Conservation (phyloP, 2,888 invertebrate genomes). For the Prosopocoilus inquinatus region DNA sequence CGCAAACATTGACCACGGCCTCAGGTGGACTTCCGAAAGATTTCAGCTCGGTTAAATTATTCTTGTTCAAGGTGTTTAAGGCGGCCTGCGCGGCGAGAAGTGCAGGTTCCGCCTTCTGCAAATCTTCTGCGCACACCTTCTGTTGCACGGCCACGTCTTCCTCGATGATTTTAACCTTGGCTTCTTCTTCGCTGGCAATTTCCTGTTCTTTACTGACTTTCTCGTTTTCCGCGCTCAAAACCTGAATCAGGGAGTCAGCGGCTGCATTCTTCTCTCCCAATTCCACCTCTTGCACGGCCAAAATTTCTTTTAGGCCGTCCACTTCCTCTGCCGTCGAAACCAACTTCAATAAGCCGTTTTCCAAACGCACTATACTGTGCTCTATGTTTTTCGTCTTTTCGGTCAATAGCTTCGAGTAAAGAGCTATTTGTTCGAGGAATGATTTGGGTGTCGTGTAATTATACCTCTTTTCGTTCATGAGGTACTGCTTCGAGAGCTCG, state of each 20-base stretch:
- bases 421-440: conserved; percentile 86
- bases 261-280: conserved; percentile 85
- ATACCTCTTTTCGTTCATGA: conserved; percentile 82
- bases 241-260: conserved; percentile 82
- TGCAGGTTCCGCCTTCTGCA: conserved; percentile 90
- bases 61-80: conserved; percentile 88
- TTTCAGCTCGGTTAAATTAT: conserved; percentile 90
- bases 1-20: conserved; percentile 82
- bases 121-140: conserved; percentile 83
- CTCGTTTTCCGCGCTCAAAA: conserved; percentile 85
- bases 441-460: conserved; percentile 97
- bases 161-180: conserved; percentile 85
- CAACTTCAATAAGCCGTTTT: conserved; percentile 85
- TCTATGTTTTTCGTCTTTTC: conserved; percentile 68
- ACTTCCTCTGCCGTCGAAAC: conserved; percentile 83
- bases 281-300: conserved; percentile 64
- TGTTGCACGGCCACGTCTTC: conserved; percentile 83
- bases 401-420: conserved; percentile 71
- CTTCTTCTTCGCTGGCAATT: conserved; percentile 79
- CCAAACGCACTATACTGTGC: conserved; percentile 74
- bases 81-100: conserved; percentile 86
- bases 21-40: conserved; percentile 90
- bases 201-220: conserved; percentile 88
- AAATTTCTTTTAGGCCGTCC: conserved; percentile 74
- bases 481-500: conserved; percentile 75